These are phyloP conservation scores for Prorops nasuta DNA, from an alignment of 1,140 invertebrate genomes.

Conservation along the genomic window DNA sequence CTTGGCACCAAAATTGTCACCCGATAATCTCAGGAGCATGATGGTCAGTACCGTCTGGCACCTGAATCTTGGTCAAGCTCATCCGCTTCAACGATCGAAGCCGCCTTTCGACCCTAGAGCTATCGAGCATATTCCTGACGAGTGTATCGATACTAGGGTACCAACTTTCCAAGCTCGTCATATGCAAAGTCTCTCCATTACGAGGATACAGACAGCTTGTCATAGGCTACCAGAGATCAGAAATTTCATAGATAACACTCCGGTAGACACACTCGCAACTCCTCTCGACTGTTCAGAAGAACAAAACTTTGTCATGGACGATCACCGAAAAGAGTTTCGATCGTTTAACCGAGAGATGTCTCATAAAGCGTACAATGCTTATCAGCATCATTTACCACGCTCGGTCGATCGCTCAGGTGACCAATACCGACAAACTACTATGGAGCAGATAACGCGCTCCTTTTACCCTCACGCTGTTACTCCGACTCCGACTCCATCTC, in stretches of 20 bases:
- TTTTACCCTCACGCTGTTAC: too few relatives aligned
- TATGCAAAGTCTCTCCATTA: constrained; percentile 34
- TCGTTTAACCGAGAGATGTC: constrained; percentile 21
- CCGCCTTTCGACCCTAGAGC: constrained; percentile 12
- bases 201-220: too few relatives aligned
- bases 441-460: too few relatives aligned
- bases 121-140: not conserved
- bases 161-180: not conserved
- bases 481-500: too few relatives aligned
- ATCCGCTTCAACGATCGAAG: constrained; percentile 9
- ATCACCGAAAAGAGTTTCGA: constrained; percentile 19
- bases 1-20: constrained; percentile 7
- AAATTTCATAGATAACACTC: not conserved
- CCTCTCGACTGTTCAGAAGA: constrained; percentile 19
- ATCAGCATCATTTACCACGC: constrained; percentile 21
- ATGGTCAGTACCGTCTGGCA: constrained; percentile 35
- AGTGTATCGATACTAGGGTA: not conserved
- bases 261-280: not conserved
- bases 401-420: too few relatives aligned
- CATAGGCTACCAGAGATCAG: constrained; percentile 28
- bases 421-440: too few relatives aligned
- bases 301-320: constrained; percentile 28
- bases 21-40: constrained; percentile 19
- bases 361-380: constrained; percentile 22
- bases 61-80: constrained; percentile 25